phyloP scores from a whole-genome alignment of 2,797 vertebrate species.

The Hippopotamyrus pictus region DNA sequence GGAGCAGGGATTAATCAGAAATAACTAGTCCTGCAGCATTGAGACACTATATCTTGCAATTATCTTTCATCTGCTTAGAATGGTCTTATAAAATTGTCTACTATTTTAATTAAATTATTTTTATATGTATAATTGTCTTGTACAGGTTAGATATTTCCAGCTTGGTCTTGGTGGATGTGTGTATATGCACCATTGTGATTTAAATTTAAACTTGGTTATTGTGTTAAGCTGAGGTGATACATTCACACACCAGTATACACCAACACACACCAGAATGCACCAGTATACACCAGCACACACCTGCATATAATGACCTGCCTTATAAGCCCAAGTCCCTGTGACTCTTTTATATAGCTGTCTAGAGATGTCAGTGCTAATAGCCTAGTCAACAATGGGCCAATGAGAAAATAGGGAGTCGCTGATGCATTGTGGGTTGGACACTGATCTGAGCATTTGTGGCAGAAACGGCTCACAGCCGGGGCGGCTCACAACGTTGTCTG shows the following conservation, averaged over 20 bases:
- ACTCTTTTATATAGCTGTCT: neutral
- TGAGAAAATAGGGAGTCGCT: neutral
- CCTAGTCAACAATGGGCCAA: neutral
- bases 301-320: neutral
- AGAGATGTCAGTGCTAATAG: neutral
- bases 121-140: neutral
- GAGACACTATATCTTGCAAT: slow-evolving; percentile 34
- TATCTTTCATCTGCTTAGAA: neutral
- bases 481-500: neutral
- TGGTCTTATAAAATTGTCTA: neutral
- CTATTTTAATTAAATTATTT: neutral
- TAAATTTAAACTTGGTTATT: neutral
- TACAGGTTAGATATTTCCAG: neutral
- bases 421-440: neutral
- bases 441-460: neutral
- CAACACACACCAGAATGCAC: neutral
- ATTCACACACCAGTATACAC: neutral
- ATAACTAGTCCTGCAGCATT: slow-evolving; percentile 32
- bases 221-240: neutral
- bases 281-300: neutral
- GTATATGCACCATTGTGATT: neutral
- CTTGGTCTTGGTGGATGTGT: neutral
- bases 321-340: neutral
- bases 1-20: slow-evolving; percentile 6
- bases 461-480: neutral